Evolutionary conservation across 2,113 vertebrate species (phyloP).

Genomic region (Papio anubis): DNA sequence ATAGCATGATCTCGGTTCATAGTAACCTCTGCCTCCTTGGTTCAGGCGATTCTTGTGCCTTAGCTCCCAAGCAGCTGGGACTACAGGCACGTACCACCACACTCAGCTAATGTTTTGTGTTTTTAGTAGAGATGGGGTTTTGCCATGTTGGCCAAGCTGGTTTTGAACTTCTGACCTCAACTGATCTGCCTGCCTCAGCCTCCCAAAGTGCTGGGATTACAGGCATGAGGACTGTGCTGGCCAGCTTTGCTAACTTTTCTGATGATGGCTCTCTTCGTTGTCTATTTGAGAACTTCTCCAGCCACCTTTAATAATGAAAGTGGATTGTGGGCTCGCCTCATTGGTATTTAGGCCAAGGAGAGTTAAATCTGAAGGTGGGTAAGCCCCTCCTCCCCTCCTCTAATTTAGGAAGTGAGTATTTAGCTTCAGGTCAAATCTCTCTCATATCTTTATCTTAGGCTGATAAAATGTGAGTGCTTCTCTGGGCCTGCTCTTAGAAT

Average conservation of each 20-base stretch:
- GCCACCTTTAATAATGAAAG: background rate
- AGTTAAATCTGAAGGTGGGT: background rate
- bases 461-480: background rate
- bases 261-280: background rate
- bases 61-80: too few relatives aligned
- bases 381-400: background rate
- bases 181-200: too few relatives aligned
- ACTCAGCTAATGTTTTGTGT: too few relatives aligned
- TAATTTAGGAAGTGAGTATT: background rate
- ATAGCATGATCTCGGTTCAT: too few relatives aligned
- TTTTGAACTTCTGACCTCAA: too few relatives aligned
- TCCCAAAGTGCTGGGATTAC: too few relatives aligned
- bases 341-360: background rate
- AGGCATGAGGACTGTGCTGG: too few relatives aligned
- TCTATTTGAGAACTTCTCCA: background rate
- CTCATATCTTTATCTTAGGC: background rate
- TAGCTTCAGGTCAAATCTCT: background rate
- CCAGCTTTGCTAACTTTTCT: background rate
- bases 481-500: background rate
- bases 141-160: too few relatives aligned
- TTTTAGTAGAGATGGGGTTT: too few relatives aligned
- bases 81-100: too few relatives aligned
- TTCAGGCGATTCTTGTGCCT: too few relatives aligned
- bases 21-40: too few relatives aligned
- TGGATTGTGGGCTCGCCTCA: fast-evolving